Base-by-base conservation (phyloP, 2,888 invertebrate genomes). In the Isotomurus palustris region DNA sequence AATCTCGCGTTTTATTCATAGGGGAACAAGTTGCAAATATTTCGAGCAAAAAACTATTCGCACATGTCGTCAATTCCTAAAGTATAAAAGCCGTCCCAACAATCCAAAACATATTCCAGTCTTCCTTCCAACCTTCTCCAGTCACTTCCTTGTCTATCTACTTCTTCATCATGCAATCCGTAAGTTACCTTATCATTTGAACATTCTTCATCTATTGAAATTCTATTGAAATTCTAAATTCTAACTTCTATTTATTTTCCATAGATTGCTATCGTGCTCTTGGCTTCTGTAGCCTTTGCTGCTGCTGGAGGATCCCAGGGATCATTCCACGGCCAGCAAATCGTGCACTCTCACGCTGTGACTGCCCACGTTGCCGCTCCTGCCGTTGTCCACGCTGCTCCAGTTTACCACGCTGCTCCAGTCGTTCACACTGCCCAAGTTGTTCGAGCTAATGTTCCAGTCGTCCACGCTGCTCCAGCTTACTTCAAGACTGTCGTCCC, bases 101-200 rank as follows among this genome's bases (percentile, higher is more conserved):
- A n/a, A n/a, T n/a, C n/a, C n/a, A n/a, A n/a, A n/a, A n/a, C n/a
- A n/a, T n/a, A n/a, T n/a, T n/a, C n/a, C n/a, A n/a, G n/a, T n/a
- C n/a, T n/a, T n/a, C n/a, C n/a, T n/a, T n/a, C n/a, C n/a, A n/a
- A n/a, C n/a, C 32, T 14, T 17, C 19, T 38, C 19, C 38, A 38
- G 19, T 8, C 38, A 38, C 14, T 38, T 14, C 38, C 38, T 38
- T 38, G 38, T 38, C 17, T 8, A n/a, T 32, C 14, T 38, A 17
- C 38, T 14, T 38, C 38, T 38, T 40, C 54, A 56, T 53, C 57
- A 57, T 57, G 57, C 57, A 57, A 53, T 28, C 57, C 47, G 57
- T 57, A 57, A 57, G 57, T 29, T 40, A 22, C 2, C 24, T 40
- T 17, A 17, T 28, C 17, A 28, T 40, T 14, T 47, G 21, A 19